phyloP scores from a whole-genome alignment of 2,888 invertebrate genomes.

The Lasioglossum calceatum region DNA sequence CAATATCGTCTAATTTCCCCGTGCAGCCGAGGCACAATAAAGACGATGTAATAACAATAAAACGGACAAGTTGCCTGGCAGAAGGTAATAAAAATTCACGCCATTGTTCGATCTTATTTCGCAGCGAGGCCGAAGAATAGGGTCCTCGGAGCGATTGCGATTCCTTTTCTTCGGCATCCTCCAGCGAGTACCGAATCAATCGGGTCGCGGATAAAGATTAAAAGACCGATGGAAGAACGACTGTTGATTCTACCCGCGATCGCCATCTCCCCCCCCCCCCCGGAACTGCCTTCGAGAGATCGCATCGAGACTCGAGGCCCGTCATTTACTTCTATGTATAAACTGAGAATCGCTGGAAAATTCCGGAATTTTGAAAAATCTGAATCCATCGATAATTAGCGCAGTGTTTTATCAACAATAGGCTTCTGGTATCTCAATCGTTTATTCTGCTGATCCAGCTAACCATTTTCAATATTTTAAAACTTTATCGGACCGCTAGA shows the following conservation, averaged over 20 bases:
- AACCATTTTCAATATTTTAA: too few relatives aligned
- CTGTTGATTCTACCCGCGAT: neutral
- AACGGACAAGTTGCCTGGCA: neutral
- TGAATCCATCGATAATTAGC: too few relatives aligned
- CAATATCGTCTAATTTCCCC: neutral
- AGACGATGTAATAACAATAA: neutral
- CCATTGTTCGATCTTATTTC: neutral
- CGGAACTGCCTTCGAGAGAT: neutral
- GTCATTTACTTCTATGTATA: neutral
- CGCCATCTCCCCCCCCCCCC: neutral
- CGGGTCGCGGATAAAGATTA: neutral
- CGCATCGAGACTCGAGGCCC: neutral
- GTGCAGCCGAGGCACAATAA: neutral
- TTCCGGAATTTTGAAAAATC: too few relatives aligned
- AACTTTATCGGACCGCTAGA: too few relatives aligned
- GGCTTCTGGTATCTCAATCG: too few relatives aligned
- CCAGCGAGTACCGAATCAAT: neutral
- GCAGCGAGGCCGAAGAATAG: neutral
- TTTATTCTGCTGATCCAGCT: too few relatives aligned
- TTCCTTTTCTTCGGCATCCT: neutral
- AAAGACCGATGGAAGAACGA: neutral
- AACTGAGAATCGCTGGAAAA: too few relatives aligned
- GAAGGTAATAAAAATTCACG: neutral
- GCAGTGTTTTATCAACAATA: too few relatives aligned
- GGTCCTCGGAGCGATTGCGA: neutral